Evolutionary conservation across 2,797 vertebrate species (phyloP), one percentile per base, ranked within the genome.

Genomic region (Pseudochromis fuscus): DNA sequence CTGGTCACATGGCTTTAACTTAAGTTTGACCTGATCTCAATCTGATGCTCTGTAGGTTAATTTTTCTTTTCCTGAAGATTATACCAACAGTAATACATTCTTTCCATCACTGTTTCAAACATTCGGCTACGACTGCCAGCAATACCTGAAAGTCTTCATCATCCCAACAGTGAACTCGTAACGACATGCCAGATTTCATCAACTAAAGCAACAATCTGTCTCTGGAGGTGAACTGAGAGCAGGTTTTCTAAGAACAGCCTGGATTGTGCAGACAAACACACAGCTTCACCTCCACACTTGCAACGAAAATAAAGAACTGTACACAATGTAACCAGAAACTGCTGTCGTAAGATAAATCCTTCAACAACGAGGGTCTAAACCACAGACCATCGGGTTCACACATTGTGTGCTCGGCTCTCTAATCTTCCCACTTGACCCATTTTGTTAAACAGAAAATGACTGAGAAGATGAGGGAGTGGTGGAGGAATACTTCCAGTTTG

Each of bases 361-460:
- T 25, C 23, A 56, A 79, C 77, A 60, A 56, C 16, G 40, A 18
- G 46, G 38, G 40, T 31, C 31, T n/a, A 27, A 65, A 65, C 57
- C 52, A 66, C 64, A 75, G 77, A 71, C 31, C 53, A 44, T 1
- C 31, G 65, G 30, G 46, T 77, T 77, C 73, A 65, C 71, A 75
- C 68, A 27, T 18, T 67, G 49, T 64, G 59, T 59, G 24, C 66
- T 46, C 49, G 67, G 70, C 73, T 46, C 76, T 79, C 66, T 84
- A 80, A 79, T 45, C 59, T 72, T 56, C 30, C 42, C 50, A 84
- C 72, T 83, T 87, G 88, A 87, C 75, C 77, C 57, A 82, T 77
- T 86, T 87, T 55, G 58, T 55, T 52, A 69, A 74, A 70, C 21
- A 68, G 23, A 65, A 55, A 64, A 21, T 12, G 45, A 42, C 45